Evolutionary conservation across 1,140 invertebrate genomes (phyloP).

Genomic region (Bursaphelenchus mucronatus): DNA sequence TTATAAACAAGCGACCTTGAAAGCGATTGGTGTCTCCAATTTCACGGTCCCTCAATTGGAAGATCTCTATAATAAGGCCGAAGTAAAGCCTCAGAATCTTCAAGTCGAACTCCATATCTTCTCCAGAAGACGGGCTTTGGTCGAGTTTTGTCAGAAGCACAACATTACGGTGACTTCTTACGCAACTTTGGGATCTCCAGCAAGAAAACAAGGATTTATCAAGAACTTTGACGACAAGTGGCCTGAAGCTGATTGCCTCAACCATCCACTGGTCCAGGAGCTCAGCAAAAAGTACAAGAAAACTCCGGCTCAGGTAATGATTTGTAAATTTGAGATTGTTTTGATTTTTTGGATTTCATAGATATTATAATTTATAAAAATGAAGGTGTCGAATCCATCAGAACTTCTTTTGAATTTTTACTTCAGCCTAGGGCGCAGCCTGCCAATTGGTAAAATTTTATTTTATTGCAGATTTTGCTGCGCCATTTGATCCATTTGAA

Average conservation of each 20-base stretch:
- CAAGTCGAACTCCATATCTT: slow-evolving; percentile 46
- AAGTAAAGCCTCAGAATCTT: slow-evolving; percentile 45
- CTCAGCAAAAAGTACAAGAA: slow-evolving; percentile 54
- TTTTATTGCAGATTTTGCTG: slow-evolving; percentile 53
- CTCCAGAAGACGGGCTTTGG: slow-evolving; percentile 41
- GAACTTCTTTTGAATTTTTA: neutral
- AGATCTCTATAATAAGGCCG: slow-evolving; percentile 37
- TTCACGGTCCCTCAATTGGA: slow-evolving; percentile 53
- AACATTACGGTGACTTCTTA: slow-evolving; percentile 42
- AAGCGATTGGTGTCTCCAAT: slow-evolving; percentile 63
- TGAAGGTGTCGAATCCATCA: neutral
- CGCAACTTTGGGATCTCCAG: slow-evolving; percentile 39
- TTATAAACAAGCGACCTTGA: slow-evolving; percentile 59
- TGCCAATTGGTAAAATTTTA: neutral
- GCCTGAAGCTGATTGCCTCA: slow-evolving; percentile 15
- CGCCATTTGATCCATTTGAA: slow-evolving; percentile 59
- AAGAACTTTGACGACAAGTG: neutral
- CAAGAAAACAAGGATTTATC: neutral
- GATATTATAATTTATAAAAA: neutral
- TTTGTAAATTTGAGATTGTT: slow-evolving; percentile 6
- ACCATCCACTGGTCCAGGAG: slow-evolving; percentile 31
- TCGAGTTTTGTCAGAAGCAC: slow-evolving; percentile 41
- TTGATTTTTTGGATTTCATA: neutral
- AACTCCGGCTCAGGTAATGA: slow-evolving; percentile 58
- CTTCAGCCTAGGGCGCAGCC: neutral